Percentiles rank a stretch among this genome's conserved stretches.
Conservation (phyloP, 2,888 invertebrate genomes). For the Odontothrips loti region DNA sequence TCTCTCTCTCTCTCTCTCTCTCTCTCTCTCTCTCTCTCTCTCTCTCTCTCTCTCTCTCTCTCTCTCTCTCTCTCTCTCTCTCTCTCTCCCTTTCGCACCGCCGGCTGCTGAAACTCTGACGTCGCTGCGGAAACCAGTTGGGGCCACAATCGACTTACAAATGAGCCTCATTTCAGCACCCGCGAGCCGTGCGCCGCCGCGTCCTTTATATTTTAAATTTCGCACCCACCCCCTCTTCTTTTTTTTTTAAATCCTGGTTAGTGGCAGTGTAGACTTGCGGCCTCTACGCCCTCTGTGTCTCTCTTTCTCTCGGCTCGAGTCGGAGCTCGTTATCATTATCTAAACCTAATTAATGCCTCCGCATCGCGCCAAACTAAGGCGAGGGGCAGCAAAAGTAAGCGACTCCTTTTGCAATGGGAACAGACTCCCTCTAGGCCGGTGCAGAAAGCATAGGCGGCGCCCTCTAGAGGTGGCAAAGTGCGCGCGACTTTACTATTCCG, state of each 20-base stretch:
- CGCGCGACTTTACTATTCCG: not conserved
- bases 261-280: not conserved
- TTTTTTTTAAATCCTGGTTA: not conserved
- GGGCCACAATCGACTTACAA: not conserved
- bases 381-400: not conserved
- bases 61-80: conserved; percentile 30
- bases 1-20: conserved; percentile 20
- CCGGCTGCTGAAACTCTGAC: too few species aligned
- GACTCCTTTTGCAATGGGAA: not conserved
- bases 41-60: conserved; percentile 32
- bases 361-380: not conserved
- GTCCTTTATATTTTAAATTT: not conserved
- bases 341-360: conserved; percentile 53
- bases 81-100: conserved; percentile 32
- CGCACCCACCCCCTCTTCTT: not conserved
- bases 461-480: too few species aligned
- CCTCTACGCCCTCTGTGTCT: too few species aligned
- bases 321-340: conserved; percentile 52
- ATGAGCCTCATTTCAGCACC: conserved; percentile 3
- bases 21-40: conserved; percentile 29
- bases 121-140: too few species aligned
- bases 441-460: not conserved
- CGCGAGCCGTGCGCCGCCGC: not conserved
- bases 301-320: not conserved
- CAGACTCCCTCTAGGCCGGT: not conserved